These are phyloP conservation scores for Xiphydria camelus DNA, from an alignment of 2,888 invertebrate genomes.

Conservation along the genomic window DNA sequence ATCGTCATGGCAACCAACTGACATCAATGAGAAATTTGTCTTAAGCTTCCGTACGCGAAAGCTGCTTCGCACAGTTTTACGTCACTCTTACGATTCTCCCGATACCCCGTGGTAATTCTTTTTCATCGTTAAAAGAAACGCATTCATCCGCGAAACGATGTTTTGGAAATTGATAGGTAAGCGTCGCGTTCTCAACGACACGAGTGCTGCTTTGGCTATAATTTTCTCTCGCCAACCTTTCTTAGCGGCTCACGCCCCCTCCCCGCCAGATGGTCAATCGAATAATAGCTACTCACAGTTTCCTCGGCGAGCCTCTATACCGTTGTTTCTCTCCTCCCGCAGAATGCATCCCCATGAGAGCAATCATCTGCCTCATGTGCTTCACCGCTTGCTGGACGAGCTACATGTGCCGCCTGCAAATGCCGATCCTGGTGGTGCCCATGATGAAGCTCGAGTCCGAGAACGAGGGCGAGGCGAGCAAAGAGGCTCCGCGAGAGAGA, in stretches of 20 bases:
- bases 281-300: no score
- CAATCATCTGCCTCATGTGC: slow-evolving; percentile 68
- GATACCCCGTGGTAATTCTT: not conserved
- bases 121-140: not conserved
- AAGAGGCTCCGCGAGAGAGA: no score
- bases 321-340: no score
- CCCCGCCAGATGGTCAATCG: no score
- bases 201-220: no score
- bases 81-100: no score
- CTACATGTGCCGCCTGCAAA: slow-evolving; percentile 76
- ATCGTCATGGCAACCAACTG: no score
- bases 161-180: slow-evolving; percentile 14
- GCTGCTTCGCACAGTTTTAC: no score
- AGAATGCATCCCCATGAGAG: slow-evolving; percentile 62
- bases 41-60: no score
- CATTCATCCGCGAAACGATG: slow-evolving; percentile 5
- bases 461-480: not conserved
- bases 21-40: no score
- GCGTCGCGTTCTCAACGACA: no score
- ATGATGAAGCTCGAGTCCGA: slow-evolving; percentile 36
- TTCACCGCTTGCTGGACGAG: slow-evolving; percentile 74
- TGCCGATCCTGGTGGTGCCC: slow-evolving; percentile 63
- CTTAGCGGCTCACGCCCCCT: not conserved
- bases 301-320: no score
- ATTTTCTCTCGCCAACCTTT: slow-evolving; percentile 7